Evolutionary conservation across 2,113 vertebrate genomes (phyloP).

Genomic region (Alexandromys fortis): DNA sequence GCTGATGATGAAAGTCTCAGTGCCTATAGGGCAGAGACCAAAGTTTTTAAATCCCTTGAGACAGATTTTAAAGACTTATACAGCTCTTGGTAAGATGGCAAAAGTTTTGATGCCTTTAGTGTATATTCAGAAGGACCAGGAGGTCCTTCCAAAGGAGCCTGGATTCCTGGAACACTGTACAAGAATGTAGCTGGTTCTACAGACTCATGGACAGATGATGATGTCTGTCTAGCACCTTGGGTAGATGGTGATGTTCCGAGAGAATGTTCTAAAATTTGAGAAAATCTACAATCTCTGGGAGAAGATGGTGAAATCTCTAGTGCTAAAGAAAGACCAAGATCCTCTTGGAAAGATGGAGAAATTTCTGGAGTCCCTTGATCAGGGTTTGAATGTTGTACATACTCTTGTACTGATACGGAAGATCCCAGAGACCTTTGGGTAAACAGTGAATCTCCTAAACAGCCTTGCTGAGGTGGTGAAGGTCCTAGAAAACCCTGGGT

Average conservation of each 20-base stretch:
- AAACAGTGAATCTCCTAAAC: not conserved
- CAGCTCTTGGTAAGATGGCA: not conserved
- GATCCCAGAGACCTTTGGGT: not conserved
- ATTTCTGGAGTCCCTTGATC: not conserved
- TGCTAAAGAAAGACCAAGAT: too few species aligned
- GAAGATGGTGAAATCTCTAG: not conserved
- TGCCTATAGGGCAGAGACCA: fast-evolving
- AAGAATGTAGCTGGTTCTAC: not conserved
- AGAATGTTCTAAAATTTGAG: not conserved
- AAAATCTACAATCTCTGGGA: not conserved
- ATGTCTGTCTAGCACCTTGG: not conserved
- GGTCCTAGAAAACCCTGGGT: not conserved
- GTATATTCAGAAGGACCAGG: not conserved
- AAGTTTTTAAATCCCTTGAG: not conserved
- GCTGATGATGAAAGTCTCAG: not conserved
- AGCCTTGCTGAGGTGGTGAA: too few species aligned
- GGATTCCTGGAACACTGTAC: not conserved
- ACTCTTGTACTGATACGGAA: too few species aligned
- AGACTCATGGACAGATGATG: not conserved
- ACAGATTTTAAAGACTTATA: not conserved
- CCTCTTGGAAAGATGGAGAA: too few species aligned
- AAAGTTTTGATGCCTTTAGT: not conserved
- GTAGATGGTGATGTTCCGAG: not conserved
- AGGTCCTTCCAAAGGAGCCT: not conserved
- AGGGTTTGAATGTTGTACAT: too few species aligned